A percentile compares a stretch with the other conserved stretches of the same genome.
These are phyloP conservation scores for Rhinichthys osculus DNA, from an alignment of 2,797 vertebrate species.

Conservation along the genomic window DNA sequence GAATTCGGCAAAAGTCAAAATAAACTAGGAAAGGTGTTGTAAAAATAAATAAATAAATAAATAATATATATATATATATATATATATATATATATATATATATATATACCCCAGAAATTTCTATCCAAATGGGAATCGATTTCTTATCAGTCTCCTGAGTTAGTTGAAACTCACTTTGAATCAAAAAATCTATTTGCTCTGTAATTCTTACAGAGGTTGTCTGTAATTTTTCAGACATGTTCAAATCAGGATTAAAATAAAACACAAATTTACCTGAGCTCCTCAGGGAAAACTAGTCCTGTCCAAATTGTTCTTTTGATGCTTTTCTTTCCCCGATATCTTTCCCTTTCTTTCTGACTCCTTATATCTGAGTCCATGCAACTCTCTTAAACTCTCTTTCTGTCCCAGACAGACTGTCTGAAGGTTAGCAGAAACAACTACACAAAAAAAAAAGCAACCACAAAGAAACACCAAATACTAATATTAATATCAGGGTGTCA, in stretches of 20 bases:
- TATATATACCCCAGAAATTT: background rate
- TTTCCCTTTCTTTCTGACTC: background rate
- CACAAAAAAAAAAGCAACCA: conserved; percentile 32
- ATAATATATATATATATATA: background rate
- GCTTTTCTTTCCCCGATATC: background rate
- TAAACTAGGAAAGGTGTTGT: background rate
- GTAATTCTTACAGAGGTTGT: background rate
- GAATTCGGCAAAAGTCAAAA: background rate
- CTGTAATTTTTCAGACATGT: background rate
- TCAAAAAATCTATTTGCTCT: background rate
- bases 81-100: no score
- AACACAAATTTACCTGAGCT: conserved; percentile 17
- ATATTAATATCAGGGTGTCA: conserved; percentile 82
- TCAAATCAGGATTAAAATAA: conserved; percentile 12
- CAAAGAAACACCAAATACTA: conserved; percentile 55
- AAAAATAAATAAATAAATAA: background rate
- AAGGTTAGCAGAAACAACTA: conserved; percentile 44
- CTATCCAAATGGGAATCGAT: background rate
- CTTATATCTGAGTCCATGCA: background rate
- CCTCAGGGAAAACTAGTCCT: background rate
- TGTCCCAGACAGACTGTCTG: conserved; percentile 11
- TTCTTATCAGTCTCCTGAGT: background rate
- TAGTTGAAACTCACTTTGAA: background rate
- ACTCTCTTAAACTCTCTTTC: background rate
- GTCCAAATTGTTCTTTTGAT: conserved; percentile 2